Evolutionary conservation across 2,113 vertebrate species (phyloP).

Genomic region (Pundamilia nyererei): DNA sequence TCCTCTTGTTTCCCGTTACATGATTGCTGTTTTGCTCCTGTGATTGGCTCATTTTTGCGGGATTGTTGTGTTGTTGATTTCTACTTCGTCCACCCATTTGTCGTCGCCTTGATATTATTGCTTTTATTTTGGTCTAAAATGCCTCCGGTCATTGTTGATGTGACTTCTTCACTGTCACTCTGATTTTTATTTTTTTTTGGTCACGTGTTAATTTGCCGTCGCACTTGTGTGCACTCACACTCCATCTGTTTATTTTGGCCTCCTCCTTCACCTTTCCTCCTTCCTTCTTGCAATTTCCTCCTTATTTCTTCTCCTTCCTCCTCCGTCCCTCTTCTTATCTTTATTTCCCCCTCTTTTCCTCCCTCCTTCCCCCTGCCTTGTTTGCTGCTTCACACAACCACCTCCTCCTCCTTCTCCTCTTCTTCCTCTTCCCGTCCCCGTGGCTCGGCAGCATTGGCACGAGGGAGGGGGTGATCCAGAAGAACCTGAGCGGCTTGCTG

Average conservation of each 20-base stretch:
- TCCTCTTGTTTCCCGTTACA: slow-evolving; percentile 24
- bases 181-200: background rate
- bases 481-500: slow-evolving; percentile 98
- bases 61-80: slow-evolving; percentile 28
- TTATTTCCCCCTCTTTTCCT: background rate
- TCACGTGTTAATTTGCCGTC: slow-evolving; percentile 23
- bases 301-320: background rate
- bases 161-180: background rate
- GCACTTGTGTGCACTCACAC: background rate
- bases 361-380: background rate
- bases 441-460: slow-evolving; percentile 91
- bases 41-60: slow-evolving; percentile 36
- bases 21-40: slow-evolving; percentile 51
- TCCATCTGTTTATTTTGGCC: slow-evolving; percentile 29
- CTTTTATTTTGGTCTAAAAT: background rate
- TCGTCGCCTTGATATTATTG: background rate
- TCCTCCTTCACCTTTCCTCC: background rate
- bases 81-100: background rate
- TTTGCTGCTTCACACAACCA: background rate
- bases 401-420: background rate
- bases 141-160: background rate
- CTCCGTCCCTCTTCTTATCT: background rate
- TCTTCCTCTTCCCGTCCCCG: background rate
- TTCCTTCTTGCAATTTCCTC: background rate
- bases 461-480: slow-evolving; percentile 97